These are phyloP conservation scores for Drosophila anceps DNA, from an alignment of 2,888 invertebrate species.

Conservation along the genomic window DNA sequence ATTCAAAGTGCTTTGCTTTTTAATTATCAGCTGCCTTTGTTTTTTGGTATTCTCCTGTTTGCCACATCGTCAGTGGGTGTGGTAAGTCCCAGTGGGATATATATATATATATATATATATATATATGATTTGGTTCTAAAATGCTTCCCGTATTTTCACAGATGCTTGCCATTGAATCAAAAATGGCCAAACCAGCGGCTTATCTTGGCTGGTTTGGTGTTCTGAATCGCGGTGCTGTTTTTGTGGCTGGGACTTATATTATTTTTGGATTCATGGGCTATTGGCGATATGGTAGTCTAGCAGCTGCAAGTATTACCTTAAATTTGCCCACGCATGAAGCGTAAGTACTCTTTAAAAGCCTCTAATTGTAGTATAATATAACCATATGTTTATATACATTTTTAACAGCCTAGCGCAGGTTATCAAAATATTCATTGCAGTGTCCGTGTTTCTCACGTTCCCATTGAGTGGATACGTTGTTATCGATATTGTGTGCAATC, in stretches of 20 bases:
- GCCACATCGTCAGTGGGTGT: constrained; percentile 93
- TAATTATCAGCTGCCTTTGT: constrained; percentile 88
- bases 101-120: too few species aligned
- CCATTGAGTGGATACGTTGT: constrained; percentile 98
- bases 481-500: constrained; percentile 94
- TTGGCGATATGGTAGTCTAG: constrained; percentile 90
- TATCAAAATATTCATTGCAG: constrained; percentile 91
- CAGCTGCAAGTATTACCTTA: constrained; percentile 91
- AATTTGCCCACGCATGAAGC: constrained; percentile 90
- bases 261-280: constrained; percentile 96
- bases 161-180: constrained; percentile 97
- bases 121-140: background rate
- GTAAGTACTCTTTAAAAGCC: constrained; percentile 86
- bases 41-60: constrained; percentile 95
- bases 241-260: constrained; percentile 92
- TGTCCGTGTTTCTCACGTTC: constrained; percentile 95
- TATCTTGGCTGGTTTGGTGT: constrained; percentile 96
- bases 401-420: constrained; percentile 89
- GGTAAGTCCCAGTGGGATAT: constrained; percentile 88
- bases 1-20: constrained; percentile 81
- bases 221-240: constrained; percentile 92
- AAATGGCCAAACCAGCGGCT: constrained; percentile 94
- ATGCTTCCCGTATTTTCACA: constrained; percentile 78
- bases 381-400: background rate
- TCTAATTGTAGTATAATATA: background rate